Evolutionary conservation across 2,113 vertebrate genomes (phyloP), one percentile per base, ranked within the genome.

Genomic region (Syngnathoides biaculeatus): DNA sequence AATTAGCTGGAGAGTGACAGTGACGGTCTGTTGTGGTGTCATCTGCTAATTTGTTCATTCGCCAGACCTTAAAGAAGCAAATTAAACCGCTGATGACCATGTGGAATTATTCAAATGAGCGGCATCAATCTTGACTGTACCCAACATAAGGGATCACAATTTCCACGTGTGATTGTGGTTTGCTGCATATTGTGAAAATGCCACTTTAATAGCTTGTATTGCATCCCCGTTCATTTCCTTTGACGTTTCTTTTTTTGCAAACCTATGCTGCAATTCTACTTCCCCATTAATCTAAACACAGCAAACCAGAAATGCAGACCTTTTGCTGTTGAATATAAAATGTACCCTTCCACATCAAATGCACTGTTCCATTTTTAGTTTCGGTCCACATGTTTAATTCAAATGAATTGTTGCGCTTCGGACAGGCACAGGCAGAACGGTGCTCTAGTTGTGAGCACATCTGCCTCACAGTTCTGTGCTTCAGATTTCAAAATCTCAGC

Each of bases 11-110:
- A 39, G 61, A 2, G 11, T 2, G 30, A 59, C 1, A 22, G 65
- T 61, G 65, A 40, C 65, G 58, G 60, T 27, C 50, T 6, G n/a
- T 70, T 10, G 68, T 69, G 70, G 64, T 73, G 71, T 82, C 48
- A 26, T 63, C 45, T 73, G 68, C 61, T 87, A 77, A 84, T 84
- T 69, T 85, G 68, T 79, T 80, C 48, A 43, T 70, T 78, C 71
- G 76, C 74, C 71, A 69, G 58, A 76, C 67, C 58, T 64, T 65
- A 76, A 59, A 71, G 13, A 69, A 78, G 65, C 74, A 78, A 72
- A 83, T 78, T 66, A 79, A 65, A 67, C 64, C 57, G 52, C 60
- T 83, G 79, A 81, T 81, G 80, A 79, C 70, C 67, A 39, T 45
- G 45, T 76, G 63, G 74, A 74, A 74, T 86, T 22, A 72, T 64